Percentiles rank a stretch among this genome's conserved stretches.
Evolutionary conservation across 2,888 invertebrate species (phyloP).

Genomic region (Cephus sareptanus): DNA sequence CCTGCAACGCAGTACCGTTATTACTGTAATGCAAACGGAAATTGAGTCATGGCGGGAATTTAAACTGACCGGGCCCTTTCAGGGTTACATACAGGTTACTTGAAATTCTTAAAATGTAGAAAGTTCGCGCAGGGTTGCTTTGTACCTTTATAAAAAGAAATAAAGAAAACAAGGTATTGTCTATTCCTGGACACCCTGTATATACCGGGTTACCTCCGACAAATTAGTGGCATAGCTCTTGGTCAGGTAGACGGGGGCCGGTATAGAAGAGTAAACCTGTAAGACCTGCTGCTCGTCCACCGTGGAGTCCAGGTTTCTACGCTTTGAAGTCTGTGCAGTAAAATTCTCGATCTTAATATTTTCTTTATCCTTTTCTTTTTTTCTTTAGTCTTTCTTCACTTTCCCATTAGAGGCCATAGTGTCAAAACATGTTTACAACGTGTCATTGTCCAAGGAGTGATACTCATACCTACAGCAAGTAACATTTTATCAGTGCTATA

Average conservation of each 20-base stretch:
- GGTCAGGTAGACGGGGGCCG: not conserved
- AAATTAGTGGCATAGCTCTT: not conserved
- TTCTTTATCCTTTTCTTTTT: not conserved
- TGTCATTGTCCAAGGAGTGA: not conserved
- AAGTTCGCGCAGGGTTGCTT: not conserved
- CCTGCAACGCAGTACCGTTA: not conserved
- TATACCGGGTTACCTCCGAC: not conserved
- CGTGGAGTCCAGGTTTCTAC: not conserved
- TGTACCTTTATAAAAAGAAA: not conserved
- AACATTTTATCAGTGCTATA: not conserved
- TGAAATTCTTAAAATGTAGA: not conserved
- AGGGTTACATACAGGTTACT: not conserved
- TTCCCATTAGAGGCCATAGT: not conserved
- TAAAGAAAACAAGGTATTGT: not conserved
- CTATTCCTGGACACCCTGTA: not conserved
- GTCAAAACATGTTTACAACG: not conserved
- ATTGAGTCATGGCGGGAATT: not conserved
- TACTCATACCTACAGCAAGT: not conserved
- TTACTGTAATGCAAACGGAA: not conserved
- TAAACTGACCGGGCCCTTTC: not conserved
- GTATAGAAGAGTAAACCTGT: not conserved
- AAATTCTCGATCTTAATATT: not conserved
- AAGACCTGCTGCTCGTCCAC: not conserved
- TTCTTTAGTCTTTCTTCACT: not conserved
- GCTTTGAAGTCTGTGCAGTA: not conserved